Percentiles rank a stretch among this genome's conserved stretches.
Evolutionary conservation across 2,888 invertebrate genomes (phyloP).

Genomic region (Syrista parreyssii): DNA sequence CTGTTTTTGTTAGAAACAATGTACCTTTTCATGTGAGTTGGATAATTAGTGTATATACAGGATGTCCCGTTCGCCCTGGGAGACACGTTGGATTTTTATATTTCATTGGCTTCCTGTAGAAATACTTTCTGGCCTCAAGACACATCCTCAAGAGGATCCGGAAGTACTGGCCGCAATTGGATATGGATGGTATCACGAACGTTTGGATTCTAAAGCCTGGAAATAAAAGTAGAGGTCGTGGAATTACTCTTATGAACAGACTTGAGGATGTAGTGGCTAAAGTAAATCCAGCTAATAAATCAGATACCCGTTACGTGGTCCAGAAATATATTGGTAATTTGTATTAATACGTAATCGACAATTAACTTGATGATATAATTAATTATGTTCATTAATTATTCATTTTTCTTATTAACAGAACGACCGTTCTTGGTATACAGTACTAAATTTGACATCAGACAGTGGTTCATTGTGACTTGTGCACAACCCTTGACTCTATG

Average conservation of each 20-base stretch:
- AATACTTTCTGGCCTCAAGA: slow-evolving; percentile 55
- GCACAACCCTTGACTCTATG: slow-evolving; percentile 91
- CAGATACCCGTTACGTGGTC: slow-evolving; percentile 85
- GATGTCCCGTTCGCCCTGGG: neutral
- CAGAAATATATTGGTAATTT: slow-evolving; percentile 93
- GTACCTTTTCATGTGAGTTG: slow-evolving; percentile 54
- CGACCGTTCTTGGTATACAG: slow-evolving; percentile 87
- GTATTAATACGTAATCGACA: slow-evolving; percentile 3
- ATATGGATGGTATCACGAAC: slow-evolving; percentile 86
- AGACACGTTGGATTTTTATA: neutral
- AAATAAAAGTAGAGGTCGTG: slow-evolving; percentile 91
- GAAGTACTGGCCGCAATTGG: slow-evolving; percentile 84
- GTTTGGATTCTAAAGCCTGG: slow-evolving; percentile 97
- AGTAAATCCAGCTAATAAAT: slow-evolving; percentile 65
- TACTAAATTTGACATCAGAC: slow-evolving; percentile 95
- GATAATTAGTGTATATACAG: neutral
- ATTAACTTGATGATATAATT: slow-evolving; percentile 7
- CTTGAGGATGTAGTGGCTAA: slow-evolving; percentile 85
- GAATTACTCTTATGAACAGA: slow-evolving; percentile 87
- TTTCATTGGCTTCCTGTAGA: slow-evolving; percentile 35
- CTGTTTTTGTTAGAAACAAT: slow-evolving; percentile 50
- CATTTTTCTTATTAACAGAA: slow-evolving; percentile 69
- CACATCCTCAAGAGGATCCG: slow-evolving; percentile 75
- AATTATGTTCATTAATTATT: neutral
- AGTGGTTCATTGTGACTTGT: slow-evolving; percentile 94